Percentiles rank a stretch among this genome's conserved stretches.
Evolutionary conservation across 1,140 invertebrate species (phyloP).

Genomic region (Drosophila sproati): DNA sequence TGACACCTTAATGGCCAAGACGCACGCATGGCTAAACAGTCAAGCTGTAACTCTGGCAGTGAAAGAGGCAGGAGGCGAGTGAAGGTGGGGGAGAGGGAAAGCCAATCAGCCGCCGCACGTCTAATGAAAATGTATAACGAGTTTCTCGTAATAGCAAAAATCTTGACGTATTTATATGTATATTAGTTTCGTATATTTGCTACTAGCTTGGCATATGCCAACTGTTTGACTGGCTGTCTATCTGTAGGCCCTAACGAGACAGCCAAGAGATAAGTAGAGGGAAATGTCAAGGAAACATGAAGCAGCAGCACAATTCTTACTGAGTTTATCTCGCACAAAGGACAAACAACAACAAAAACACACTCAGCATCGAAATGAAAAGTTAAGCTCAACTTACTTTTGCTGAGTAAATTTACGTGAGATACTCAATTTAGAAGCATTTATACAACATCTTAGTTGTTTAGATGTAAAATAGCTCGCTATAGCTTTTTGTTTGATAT

Average conservation of each 20-base stretch:
- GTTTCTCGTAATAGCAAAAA: conserved; percentile 19
- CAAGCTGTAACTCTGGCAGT: neutral
- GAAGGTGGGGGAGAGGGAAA: neutral
- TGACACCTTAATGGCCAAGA: conserved; percentile 76
- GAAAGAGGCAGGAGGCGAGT: neutral
- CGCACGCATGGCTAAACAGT: conserved; percentile 50
- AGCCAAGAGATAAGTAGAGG: conserved; percentile 1
- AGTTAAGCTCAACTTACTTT: too few relatives aligned
- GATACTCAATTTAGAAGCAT: too few relatives aligned
- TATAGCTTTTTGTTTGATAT: too few relatives aligned
- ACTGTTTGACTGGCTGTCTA: conserved; percentile 25
- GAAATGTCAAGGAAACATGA: neutral
- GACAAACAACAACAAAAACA: too few relatives aligned
- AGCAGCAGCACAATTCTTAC: neutral
- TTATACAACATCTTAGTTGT: too few relatives aligned
- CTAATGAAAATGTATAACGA: conserved; percentile 57
- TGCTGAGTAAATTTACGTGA: too few relatives aligned
- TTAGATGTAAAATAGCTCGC: too few relatives aligned
- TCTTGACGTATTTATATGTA: conserved; percentile 48
- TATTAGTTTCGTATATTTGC: conserved; percentile 40
- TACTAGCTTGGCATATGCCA: conserved; percentile 26
- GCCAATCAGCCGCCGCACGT: conserved; percentile 5
- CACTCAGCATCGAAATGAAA: too few relatives aligned
- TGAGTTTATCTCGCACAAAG: neutral
- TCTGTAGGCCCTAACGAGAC: conserved; percentile 13